phyloP scores from a whole-genome alignment of 2,113 vertebrate genomes.

The Delphinus delphis region DNA sequence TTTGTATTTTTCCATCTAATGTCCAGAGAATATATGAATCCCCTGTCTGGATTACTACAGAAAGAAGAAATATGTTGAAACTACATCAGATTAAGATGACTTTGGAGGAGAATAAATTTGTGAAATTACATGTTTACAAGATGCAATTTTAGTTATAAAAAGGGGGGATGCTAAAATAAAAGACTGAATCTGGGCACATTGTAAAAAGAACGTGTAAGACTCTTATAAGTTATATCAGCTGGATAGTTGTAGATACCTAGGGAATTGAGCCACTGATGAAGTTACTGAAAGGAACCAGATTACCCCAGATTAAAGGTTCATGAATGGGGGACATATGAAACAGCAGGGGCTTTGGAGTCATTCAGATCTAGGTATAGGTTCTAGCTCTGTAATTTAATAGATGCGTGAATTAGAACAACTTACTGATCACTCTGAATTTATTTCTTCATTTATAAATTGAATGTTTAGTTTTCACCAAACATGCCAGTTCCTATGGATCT shows the following conservation, averaged over 20 bases:
- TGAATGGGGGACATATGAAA: not conserved
- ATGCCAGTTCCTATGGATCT: not conserved
- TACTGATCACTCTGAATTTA: not conserved
- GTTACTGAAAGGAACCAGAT: not conserved
- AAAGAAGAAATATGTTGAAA: not conserved
- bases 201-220: not conserved
- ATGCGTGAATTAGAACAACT: not conserved
- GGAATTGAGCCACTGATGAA: not conserved
- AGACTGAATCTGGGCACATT: not conserved
- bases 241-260: not conserved
- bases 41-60: not conserved
- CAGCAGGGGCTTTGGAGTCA: not conserved
- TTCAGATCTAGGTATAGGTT: not conserved
- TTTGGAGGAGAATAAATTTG: not conserved
- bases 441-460: not conserved
- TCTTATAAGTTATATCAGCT: not conserved
- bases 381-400: not conserved
- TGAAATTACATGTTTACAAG: not conserved
- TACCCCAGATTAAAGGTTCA: not conserved
- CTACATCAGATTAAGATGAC: not conserved
- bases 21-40: not conserved
- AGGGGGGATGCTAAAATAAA: not conserved
- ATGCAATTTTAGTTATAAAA: not conserved
- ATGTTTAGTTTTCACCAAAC: not conserved
- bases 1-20: not conserved